A percentile compares a stretch with the other conserved stretches of the same genome.
phyloP scores from a whole-genome alignment of 2,797 vertebrate species.

The Coreius guichenoti region DNA sequence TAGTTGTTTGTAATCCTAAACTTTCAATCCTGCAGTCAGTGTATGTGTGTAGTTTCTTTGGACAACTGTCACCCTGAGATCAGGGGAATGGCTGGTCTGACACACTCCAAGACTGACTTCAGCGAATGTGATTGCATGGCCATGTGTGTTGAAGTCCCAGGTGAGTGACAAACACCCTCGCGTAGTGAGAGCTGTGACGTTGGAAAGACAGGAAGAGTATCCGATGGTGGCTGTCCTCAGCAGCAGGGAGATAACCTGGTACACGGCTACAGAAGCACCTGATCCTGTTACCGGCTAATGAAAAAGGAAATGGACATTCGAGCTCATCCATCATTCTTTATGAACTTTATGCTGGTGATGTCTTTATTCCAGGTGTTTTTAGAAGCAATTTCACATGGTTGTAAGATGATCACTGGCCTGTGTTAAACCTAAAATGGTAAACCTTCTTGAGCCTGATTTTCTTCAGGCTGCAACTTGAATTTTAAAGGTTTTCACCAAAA shows the following conservation, averaged over 20 bases:
- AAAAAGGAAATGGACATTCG: conserved; percentile 7
- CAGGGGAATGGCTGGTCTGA: background rate
- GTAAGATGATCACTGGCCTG: background rate
- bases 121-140: conserved; percentile 2
- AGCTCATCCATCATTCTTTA: conserved; percentile 9
- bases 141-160: conserved; percentile 38
- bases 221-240: background rate
- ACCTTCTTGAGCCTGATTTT: background rate
- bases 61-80: conserved; percentile 45
- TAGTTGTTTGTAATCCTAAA: conserved; percentile 59
- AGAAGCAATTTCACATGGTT: background rate
- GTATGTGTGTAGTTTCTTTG: conserved; percentile 22
- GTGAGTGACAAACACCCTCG: conserved; percentile 38
- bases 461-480: background rate
- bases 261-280: background rate
- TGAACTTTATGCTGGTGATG: background rate
- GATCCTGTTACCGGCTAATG: conserved; percentile 12
- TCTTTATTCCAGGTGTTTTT: conserved; percentile 6
- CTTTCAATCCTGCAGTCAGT: conserved; percentile 47
- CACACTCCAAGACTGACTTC: background rate
- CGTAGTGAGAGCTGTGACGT: background rate
- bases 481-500: background rate
- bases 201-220: conserved; percentile 22
- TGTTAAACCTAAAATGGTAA: background rate
- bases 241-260: background rate